phyloP scores from a whole-genome alignment of 2,888 invertebrate genomes.

The Agrilus cyanescens region DNA sequence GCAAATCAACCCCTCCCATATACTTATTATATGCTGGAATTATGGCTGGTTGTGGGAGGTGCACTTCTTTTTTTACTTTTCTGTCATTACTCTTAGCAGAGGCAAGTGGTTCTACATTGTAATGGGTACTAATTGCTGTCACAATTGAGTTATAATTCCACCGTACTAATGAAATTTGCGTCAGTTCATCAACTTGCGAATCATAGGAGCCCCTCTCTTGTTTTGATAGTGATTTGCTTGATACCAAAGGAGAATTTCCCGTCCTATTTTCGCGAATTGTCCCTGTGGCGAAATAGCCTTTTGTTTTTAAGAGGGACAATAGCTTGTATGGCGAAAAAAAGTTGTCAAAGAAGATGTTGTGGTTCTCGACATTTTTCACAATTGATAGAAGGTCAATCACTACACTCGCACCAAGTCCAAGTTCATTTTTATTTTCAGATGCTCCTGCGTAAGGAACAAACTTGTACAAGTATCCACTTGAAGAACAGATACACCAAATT shows the following conservation, averaged over 20 bases:
- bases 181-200: neutral
- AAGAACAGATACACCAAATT: slow-evolving; percentile 19
- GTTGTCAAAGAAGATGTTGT: slow-evolving; percentile 17
- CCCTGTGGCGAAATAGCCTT: slow-evolving; percentile 7
- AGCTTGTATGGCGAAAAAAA: slow-evolving; percentile 17
- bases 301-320: too few relatives aligned
- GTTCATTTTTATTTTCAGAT: too few relatives aligned
- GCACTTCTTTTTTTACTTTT: neutral
- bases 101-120: too few relatives aligned
- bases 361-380: slow-evolving; percentile 11
- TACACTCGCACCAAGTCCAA: too few relatives aligned
- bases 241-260: neutral
- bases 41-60: neutral
- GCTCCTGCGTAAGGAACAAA: too few relatives aligned
- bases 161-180: neutral
- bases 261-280: slow-evolving; percentile 5
- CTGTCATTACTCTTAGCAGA: neutral
- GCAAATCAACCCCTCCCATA: too few relatives aligned
- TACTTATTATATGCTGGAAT: neutral
- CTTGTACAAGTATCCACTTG: slow-evolving; percentile 18
- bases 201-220: slow-evolving; percentile 1
- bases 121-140: slow-evolving; percentile 2
- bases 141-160: slow-evolving; percentile 5
- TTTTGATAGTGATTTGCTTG: neutral
- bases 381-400: slow-evolving; percentile 16